Base-by-base conservation (phyloP, 2,113 vertebrate species). In the Loxodonta africana region DNA sequence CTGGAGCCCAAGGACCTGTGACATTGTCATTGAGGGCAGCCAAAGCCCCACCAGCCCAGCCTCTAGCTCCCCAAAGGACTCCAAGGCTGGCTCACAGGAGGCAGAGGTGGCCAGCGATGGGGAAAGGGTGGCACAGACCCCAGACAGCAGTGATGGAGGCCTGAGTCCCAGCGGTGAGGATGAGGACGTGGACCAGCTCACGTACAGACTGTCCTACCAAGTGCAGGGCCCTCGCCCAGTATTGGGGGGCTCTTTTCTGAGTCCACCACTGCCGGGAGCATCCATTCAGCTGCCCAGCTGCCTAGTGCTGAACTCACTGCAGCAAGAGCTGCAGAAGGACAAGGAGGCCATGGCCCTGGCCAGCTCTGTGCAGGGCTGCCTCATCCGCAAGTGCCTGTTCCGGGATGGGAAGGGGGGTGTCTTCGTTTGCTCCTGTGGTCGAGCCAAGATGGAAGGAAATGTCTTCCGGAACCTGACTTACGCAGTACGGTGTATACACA, bases 241-340 rank as follows among this genome's bases (percentile, higher is more conserved):
- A 1, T 96, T 99, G 67, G 99, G 99, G 14, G 98, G 97, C 0
- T 78, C 98, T 14, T 96, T 93, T 3, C 94, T 98, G 28, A 96
- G 98, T 60, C 96, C 96, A 7, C 96, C 98, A 0, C 98, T 98
- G 41, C 96, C 80, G 23, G 95, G 98, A 73, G 99, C 99, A 6
- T 95, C 98, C 82, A 98, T 98, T 1, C 80, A 98, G 69, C 98
- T 99, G 30, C 98, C 98, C 83, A 98, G 82, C 3, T 98, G 98
- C 94, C 99, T 99, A 8, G 98, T 98, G 91, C 98, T 99, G 12
- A 98, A 98, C 96, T 98, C 98, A 1, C 95, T 99, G 92, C 98
- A 98, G 93, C 99, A 99, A 97, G 99, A 99, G 97, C 98, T 99
- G 73, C 99, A 99, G 69, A 98, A 98, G 95, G 99, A 99, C 97